A percentile compares a stretch with the other conserved stretches of the same genome.
phyloP scores from a whole-genome alignment of 2,113 vertebrate species.

The Tyrannus savana region DNA sequence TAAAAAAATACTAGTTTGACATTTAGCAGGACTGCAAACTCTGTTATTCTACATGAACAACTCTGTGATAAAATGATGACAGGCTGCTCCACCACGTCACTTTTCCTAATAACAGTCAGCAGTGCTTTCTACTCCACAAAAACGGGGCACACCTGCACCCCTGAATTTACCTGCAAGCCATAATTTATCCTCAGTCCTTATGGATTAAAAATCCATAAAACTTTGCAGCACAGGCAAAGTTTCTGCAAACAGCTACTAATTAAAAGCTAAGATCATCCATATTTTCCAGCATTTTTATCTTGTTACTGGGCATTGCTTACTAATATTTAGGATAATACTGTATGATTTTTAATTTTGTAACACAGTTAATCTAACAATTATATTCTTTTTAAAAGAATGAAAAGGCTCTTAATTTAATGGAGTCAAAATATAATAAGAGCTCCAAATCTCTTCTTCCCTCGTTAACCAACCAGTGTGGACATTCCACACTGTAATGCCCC shows the following conservation, averaged over 20 bases:
- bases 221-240: background rate
- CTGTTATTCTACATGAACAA: background rate
- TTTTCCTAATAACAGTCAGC: background rate
- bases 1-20: background rate
- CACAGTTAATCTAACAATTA: background rate
- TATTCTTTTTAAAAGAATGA: background rate
- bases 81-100: background rate
- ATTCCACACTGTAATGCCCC: background rate
- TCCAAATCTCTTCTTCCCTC: background rate
- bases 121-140: background rate
- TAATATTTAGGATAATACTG: background rate
- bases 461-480: background rate
- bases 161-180: background rate
- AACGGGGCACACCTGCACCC: background rate
- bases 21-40: slow-evolving; percentile 37
- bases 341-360: background rate
- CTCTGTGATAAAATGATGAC: background rate
- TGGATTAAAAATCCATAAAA: background rate
- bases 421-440: background rate
- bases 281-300: background rate
- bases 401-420: background rate
- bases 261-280: rapidly evolving
- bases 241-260: background rate
- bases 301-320: background rate
- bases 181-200: background rate